These are phyloP conservation scores for Micoletzkya japonica DNA, from an alignment of 2,888 invertebrate genomes.

Conservation along the genomic window DNA sequence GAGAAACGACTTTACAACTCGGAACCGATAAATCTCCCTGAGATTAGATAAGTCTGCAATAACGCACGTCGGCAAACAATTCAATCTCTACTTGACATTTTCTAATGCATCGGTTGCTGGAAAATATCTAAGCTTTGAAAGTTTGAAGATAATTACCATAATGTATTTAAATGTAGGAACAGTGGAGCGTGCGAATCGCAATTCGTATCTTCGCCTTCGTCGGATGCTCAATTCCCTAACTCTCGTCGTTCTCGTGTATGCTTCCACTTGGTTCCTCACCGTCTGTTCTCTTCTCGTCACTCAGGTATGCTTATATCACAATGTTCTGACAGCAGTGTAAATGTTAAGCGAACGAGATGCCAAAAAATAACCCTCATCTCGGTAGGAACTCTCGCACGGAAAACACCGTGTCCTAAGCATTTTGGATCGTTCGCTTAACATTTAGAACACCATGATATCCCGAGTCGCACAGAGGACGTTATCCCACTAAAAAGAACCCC, in stretches of 20 bases:
- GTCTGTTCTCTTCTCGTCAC: slow-evolving; percentile 38
- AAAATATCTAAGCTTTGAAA: too few species aligned
- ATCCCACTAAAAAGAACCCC: not conserved
- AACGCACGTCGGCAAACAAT: not conserved
- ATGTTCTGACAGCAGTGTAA: too few species aligned
- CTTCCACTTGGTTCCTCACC: slow-evolving; percentile 46
- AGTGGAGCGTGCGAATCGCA: slow-evolving; percentile 20
- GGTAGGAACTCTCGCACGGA: too few species aligned
- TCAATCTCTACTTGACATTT: not conserved
- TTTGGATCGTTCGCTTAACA: too few species aligned
- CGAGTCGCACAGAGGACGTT: slow-evolving; percentile 31
- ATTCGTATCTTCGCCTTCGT: slow-evolving; percentile 10
- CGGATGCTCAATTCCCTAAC: slow-evolving; percentile 42
- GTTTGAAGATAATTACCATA: too few species aligned
- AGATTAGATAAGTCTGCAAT: not conserved
- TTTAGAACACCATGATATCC: too few species aligned
- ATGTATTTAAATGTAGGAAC: slow-evolving; percentile 1
- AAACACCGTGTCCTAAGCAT: too few species aligned
- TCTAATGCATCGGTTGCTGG: too few species aligned
- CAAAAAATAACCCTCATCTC: too few species aligned
- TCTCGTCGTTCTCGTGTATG: slow-evolving; percentile 39
- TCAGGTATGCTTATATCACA: slow-evolving; percentile 34
- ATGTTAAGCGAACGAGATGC: too few species aligned
- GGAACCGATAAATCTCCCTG: too few species aligned
- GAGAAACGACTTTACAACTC: too few species aligned